Percentiles rank a stretch among this genome's conserved stretches.
Conservation (phyloP, 2,888 invertebrate species). For the Megalurothrips usitatus region DNA sequence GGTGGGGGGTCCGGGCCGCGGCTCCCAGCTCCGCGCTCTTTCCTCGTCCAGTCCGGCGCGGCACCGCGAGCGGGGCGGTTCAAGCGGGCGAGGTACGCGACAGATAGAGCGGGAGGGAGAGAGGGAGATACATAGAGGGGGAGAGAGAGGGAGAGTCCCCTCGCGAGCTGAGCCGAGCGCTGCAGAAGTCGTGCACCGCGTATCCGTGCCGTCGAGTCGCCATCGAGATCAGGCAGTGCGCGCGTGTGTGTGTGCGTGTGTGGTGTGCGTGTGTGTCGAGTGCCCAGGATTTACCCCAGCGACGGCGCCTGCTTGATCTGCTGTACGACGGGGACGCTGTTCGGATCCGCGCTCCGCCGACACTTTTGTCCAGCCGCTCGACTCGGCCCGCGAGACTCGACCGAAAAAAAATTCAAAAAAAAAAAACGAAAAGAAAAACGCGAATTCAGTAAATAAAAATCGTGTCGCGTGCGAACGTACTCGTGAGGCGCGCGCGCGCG, state of each 20-base stretch:
- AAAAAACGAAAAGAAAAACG: not conserved
- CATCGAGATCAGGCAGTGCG: not conserved
- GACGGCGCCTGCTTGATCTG: not conserved
- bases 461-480: not conserved
- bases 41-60: constrained; percentile 10
- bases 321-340: not conserved
- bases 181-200: too few relatives aligned
- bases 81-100: not conserved
- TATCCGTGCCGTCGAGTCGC: not conserved
- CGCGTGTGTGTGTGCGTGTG: not conserved
- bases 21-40: not conserved
- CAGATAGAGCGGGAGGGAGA: not conserved
- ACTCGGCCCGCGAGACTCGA: not conserved
- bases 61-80: constrained; percentile 17
- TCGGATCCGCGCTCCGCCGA: not conserved
- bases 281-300: not conserved
- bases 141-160: not conserved
- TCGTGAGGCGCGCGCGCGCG: not conserved
- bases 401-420: too few relatives aligned
- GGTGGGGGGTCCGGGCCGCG: not conserved
- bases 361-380: not conserved
- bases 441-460: not conserved
- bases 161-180: not conserved
- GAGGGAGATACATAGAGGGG: not conserved
- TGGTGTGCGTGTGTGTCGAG: not conserved